Base-by-base conservation (phyloP, 2,888 invertebrate genomes). In the Exephanes ischioxanthus region DNA sequence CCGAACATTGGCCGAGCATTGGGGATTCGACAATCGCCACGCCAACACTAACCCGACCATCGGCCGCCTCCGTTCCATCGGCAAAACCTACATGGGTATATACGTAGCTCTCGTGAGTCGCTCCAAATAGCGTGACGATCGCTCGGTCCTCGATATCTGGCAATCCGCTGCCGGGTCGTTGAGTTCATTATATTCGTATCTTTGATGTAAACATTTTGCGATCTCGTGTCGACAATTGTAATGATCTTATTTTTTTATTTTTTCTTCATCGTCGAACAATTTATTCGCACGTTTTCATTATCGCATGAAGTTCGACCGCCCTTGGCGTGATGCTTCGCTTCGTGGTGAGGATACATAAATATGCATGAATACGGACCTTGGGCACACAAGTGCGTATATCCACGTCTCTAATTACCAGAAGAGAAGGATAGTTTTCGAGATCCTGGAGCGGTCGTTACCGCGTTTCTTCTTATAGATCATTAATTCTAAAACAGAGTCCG, bases 401-500 rank as follows among this genome's bases (percentile, higher is more conserved):
- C 58, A 61, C 73, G 71, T 70, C 83, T 80, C 83, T 85, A 80
- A 85, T 85, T 87, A 85, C 83, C 78, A 30, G 79, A 77, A 75
- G 81, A 68, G 82, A 85, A 85, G 70, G 85, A 85, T 85, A 85
- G 79, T 85, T 85, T 86, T 80, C 80, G 73, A 83, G 86, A 83
- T 86, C 72, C 66, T 75, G 77, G 80, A 66, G 77, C 88, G 90
- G 88, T 90, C 89, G 90, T 90, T 90, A 90, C 88, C 88, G 88
- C 87, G 88, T 88, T 90, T 89, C 90, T 88, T 89, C 86, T 86
- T 89, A 89, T 90, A 90, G 89, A 89, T 89, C 91, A 90, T 90
- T 90, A 91, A 90, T 90, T 91, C 89, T 89, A 89, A 90, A 90
- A 89, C 89, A 88, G 89, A 88, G 88, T 80, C 77, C 86, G 85